Conservation (phyloP, 2,888 invertebrate species). For the Athalia circularis region DNA sequence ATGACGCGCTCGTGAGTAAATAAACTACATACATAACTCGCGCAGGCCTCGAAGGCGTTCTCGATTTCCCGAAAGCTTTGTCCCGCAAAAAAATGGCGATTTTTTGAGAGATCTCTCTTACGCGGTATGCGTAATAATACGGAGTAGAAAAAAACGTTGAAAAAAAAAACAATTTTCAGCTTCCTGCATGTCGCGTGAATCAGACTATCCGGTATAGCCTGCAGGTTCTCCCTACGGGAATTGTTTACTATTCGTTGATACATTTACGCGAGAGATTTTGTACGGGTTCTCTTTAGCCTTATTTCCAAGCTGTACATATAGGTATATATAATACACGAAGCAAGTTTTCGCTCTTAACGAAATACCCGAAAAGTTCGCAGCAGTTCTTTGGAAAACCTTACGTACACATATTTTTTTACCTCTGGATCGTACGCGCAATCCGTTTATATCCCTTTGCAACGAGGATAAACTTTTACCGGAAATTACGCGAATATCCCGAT, state of each 20-base stretch:
- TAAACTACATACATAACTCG: conserved; percentile 30
- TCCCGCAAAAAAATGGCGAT: conserved; percentile 25
- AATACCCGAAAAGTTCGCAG: background rate
- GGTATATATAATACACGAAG: background rate
- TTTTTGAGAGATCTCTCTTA: background rate
- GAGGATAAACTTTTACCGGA: background rate
- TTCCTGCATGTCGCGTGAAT: conserved; percentile 39
- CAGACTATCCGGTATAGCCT: conserved; percentile 17
- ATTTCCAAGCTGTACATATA: conserved; percentile 6
- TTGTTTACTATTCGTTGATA: conserved; percentile 45
- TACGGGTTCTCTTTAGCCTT: conserved; percentile 32
- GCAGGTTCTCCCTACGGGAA: conserved; percentile 17
- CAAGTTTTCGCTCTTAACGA: conserved; percentile 4
- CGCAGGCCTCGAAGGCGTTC: conserved; percentile 15
- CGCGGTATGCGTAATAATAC: no score
- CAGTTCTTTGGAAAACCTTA: background rate
- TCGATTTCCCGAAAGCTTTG: conserved; percentile 34
- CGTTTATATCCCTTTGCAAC: no score
- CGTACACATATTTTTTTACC: background rate
- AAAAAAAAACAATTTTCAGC: background rate
- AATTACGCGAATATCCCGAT: conserved; percentile 13
- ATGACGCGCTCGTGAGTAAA: conserved; percentile 32
- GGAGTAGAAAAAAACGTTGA: no score
- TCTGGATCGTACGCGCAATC: no score
- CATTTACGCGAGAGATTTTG: conserved; percentile 36